Conservation (phyloP, 2,888 invertebrate genomes). For the Nomada flava region DNA sequence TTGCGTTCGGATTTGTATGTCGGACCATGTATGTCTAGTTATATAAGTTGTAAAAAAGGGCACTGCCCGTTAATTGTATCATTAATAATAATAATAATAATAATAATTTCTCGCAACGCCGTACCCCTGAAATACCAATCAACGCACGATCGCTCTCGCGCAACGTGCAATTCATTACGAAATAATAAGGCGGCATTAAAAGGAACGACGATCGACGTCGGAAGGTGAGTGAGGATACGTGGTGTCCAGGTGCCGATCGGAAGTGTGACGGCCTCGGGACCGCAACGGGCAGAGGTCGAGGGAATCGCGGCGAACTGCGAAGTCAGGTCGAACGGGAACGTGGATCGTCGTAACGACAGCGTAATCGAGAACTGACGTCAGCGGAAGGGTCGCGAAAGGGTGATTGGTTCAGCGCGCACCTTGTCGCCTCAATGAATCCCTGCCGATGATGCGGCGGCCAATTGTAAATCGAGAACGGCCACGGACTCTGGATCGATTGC, state of each 20-base stretch:
- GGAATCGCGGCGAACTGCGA: slow-evolving; percentile 11
- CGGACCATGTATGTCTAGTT: too few relatives aligned
- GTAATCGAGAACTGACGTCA: slow-evolving; percentile 51
- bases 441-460: slow-evolving; percentile 41
- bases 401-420: slow-evolving; percentile 29
- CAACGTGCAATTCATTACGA: not conserved
- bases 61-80: too few relatives aligned
- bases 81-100: too few relatives aligned
- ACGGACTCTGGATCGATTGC: slow-evolving; percentile 13
- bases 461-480: slow-evolving; percentile 25
- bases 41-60: too few relatives aligned
- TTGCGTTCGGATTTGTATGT: too few relatives aligned
- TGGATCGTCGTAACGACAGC: slow-evolving; percentile 45
- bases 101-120: too few relatives aligned
- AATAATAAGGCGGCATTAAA: not conserved
- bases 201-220: not conserved
- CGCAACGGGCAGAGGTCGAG: not conserved
- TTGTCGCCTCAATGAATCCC: slow-evolving; percentile 33
- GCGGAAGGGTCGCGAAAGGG: slow-evolving; percentile 26
- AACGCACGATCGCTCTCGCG: too few relatives aligned
- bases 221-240: not conserved
- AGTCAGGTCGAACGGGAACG: slow-evolving; percentile 19
- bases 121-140: too few relatives aligned
- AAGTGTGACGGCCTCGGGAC: slow-evolving; percentile 38
- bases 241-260: slow-evolving; percentile 12